phyloP scores from a whole-genome alignment of 2,888 invertebrate species.

The Lamellibrachia columna region DNA sequence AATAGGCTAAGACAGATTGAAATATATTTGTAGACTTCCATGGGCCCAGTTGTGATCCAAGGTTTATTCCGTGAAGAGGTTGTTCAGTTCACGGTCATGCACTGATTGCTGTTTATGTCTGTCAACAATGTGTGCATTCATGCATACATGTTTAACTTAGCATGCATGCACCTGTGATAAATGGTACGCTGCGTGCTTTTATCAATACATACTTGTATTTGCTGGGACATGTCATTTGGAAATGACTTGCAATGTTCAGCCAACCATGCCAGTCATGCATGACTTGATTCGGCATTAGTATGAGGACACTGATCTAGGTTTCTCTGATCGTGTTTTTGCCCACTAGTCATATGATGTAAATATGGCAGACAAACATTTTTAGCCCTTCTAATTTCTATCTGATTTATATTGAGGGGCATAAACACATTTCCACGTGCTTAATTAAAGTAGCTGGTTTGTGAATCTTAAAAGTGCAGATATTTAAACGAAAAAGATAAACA shows the following conservation, averaged over 20 bases:
- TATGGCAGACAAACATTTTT: not conserved
- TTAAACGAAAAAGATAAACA: not conserved
- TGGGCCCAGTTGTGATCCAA: not conserved
- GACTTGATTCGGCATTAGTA: not conserved
- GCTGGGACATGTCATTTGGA: not conserved
- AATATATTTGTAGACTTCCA: not conserved
- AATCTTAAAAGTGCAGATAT: not conserved
- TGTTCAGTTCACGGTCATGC: not conserved
- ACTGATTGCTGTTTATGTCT: not conserved
- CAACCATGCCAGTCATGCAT: not conserved
- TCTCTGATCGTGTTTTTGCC: not conserved
- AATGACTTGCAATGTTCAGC: not conserved
- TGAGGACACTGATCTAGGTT: not conserved
- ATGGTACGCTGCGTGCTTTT: not conserved
- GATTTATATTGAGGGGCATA: not conserved
- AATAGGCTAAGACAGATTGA: not conserved
- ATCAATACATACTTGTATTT: not conserved
- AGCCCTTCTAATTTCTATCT: not conserved
- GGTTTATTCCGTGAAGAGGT: not conserved
- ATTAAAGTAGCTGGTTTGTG: not conserved
- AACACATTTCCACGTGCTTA: not conserved
- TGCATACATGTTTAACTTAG: conserved; percentile 4
- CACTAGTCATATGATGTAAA: not conserved
- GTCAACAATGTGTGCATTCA: not conserved
- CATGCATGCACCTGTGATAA: not conserved